Base-by-base conservation (phyloP, 2,113 vertebrate species). In the Syngnathoides biaculeatus region DNA sequence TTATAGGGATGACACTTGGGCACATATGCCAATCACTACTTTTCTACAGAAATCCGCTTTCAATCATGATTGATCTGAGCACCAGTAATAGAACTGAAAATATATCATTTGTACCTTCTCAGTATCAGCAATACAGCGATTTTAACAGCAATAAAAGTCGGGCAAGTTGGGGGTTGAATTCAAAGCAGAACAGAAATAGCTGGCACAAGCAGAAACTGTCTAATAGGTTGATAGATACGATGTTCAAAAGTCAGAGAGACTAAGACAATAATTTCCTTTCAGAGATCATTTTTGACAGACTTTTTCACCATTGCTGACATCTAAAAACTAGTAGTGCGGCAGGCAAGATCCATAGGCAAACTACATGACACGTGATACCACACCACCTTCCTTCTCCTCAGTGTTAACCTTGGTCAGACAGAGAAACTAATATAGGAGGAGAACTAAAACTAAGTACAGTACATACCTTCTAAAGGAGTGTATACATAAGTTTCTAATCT, bases 221-320 rank as follows among this genome's bases (percentile, higher is more conserved):
- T 19, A 26, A 55, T 11, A 55, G 47, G 45, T 42, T 17, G 38
- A 42, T 22, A 62, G 57, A 57, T 66, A 30, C 30, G 55, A 65
- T 61, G 59, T 64, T 64, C 59, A 68, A 64, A 65, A 65, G 22
- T 72, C 26, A 50, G 39, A 67, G 67, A 20, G 63, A 24, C 66
- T 43, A 39, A 55, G 69, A 61, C 15, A 81, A 85, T 82, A 56
- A 89, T 89, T 89, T 79, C 79, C 75, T 74, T 80, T 70, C 74
- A 61, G 72, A 75, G 86, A 93, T 92, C 94, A 86, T 89, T 91
- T 93, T 91, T 89, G 63, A 92, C 94, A 94, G 93, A 93, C 92
- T 95, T 93, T 93, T 97, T 98, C 94, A 95, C 94, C 95, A 95
- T 94, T 92, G 93, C 93, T 95, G 93, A 93, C 90, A n/a, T n/a